Conservation (phyloP, 2,888 invertebrate genomes). For the Polyploca ridens region DNA sequence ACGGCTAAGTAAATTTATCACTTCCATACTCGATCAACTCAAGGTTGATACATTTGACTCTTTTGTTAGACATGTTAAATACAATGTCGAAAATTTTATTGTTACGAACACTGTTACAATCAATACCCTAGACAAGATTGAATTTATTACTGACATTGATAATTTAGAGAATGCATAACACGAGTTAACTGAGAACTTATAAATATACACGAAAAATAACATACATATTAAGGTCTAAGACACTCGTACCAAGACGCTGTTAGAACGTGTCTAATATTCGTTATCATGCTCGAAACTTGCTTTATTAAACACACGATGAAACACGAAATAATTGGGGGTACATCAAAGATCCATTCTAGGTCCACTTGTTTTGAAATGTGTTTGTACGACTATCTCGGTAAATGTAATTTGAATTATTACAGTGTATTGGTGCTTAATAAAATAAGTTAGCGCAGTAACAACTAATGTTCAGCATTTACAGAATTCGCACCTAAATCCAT, state of each 20-base stretch:
- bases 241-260: slow-evolving; percentile 85
- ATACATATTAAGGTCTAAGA: slow-evolving; percentile 68
- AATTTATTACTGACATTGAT: neutral
- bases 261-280: slow-evolving; percentile 59
- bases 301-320: slow-evolving; percentile 33
- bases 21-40: slow-evolving; percentile 46
- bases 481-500: slow-evolving; percentile 76
- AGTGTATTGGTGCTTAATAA: slow-evolving; percentile 33
- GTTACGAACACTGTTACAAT: slow-evolving; percentile 1
- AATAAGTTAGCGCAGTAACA: slow-evolving; percentile 53
- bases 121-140: slow-evolving; percentile 10
- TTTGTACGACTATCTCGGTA: neutral
- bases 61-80: slow-evolving; percentile 29
- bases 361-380: slow-evolving; percentile 12
- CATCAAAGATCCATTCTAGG: slow-evolving; percentile 27
- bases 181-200: slow-evolving; percentile 44
- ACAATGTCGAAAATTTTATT: slow-evolving; percentile 19
- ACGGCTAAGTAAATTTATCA: slow-evolving; percentile 51
- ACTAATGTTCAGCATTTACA: slow-evolving; percentile 74
- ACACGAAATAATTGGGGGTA: slow-evolving; percentile 23
- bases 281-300: slow-evolving; percentile 57
- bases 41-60: slow-evolving; percentile 39
- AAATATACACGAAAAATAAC: slow-evolving; percentile 47
- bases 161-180: slow-evolving; percentile 49
- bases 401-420: slow-evolving; percentile 16